These are phyloP conservation scores for Cyprinodon diabolis DNA, from an alignment of 2,797 vertebrate genomes.

Conservation along the genomic window DNA sequence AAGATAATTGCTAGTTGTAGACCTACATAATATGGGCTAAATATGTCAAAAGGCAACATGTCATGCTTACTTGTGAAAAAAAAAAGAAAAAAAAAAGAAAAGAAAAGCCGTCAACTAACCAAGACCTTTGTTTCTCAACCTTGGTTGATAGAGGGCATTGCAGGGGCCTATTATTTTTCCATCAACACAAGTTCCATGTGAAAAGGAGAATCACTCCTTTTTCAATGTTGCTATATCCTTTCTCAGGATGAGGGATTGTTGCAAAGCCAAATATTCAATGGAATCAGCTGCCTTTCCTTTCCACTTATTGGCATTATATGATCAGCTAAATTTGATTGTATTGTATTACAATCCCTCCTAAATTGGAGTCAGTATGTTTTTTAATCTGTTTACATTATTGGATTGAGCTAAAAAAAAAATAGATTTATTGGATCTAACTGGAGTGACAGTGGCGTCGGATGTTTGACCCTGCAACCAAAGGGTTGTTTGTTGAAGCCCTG, in stretches of 20 bases:
- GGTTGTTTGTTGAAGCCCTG: too few species aligned
- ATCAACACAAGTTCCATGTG: background rate
- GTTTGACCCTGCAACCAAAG: too few species aligned
- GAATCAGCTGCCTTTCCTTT: background rate
- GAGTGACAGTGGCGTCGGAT: too few species aligned
- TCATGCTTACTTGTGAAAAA: background rate
- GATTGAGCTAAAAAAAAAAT: background rate
- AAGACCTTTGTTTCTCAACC: background rate
- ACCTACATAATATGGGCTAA: background rate
- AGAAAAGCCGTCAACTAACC: background rate
- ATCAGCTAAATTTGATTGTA: background rate
- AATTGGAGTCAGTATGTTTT: background rate
- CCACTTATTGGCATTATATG: background rate
- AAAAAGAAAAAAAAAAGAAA: too few species aligned
- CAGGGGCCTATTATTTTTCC: background rate
- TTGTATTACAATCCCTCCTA: background rate
- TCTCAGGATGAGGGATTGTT: background rate
- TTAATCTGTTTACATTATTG: background rate
- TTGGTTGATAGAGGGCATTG: background rate
- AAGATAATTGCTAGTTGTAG: too few species aligned
- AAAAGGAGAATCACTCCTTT: background rate
- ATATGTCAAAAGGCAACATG: background rate
- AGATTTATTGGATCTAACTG: too few species aligned
- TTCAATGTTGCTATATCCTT: background rate
- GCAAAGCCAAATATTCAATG: background rate